Conservation (phyloP, 2,797 vertebrate species). For the Anisognathus igniventris region DNA sequence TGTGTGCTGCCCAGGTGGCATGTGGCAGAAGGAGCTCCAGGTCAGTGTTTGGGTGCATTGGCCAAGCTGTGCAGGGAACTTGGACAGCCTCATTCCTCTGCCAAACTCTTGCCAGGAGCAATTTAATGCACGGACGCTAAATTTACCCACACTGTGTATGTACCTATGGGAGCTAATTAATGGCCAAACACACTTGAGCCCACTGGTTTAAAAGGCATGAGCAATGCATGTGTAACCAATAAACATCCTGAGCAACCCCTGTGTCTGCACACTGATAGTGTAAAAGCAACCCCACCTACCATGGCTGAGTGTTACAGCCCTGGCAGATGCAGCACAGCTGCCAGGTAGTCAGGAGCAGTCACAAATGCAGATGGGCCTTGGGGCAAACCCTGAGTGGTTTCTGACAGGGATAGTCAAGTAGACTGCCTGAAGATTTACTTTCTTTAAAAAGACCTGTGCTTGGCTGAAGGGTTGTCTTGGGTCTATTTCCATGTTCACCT, state of each 20-base stretch:
- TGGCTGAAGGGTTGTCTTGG: neutral
- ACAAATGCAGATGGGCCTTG: accelerated
- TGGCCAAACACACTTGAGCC: neutral
- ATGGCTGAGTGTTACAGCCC: neutral
- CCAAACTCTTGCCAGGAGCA: neutral
- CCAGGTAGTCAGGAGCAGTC: accelerated
- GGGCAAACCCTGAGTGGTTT: neutral
- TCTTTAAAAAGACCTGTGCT: neutral
- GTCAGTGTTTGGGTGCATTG: neutral
- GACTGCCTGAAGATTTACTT: neutral
- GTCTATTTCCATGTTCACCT: neutral
- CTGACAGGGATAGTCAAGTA: neutral
- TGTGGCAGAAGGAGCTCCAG: neutral
- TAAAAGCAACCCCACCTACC: neutral
- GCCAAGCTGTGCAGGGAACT: neutral
- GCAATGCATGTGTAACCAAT: neutral
- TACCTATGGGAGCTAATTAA: conserved; percentile 4
- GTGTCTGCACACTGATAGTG: neutral
- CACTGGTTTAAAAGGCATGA: conserved; percentile 15
- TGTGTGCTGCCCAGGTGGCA: neutral
- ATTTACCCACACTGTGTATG: neutral
- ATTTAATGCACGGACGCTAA: neutral
- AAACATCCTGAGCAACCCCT: neutral
- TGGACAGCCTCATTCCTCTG: neutral
- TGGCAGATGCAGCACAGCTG: neutral